phyloP scores from a whole-genome alignment of 2,797 vertebrate genomes.

The Mallotus villosus region DNA sequence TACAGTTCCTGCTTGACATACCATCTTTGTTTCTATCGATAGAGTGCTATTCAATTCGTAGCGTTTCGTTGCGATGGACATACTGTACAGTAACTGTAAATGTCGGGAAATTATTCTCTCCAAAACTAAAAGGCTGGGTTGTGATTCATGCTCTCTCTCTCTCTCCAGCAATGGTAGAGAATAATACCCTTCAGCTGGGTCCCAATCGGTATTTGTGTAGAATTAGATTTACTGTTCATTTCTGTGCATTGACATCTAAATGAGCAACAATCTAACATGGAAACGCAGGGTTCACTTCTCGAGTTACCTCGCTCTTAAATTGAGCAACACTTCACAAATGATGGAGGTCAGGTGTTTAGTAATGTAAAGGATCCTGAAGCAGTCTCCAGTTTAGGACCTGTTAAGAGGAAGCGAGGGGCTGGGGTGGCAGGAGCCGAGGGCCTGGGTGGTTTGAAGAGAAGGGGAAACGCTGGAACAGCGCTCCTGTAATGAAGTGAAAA shows the following conservation, averaged over 20 bases:
- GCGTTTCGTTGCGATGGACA: too few species aligned
- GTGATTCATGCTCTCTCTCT: background rate
- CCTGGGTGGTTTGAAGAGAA: slow-evolving; percentile 74
- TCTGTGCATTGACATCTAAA: slow-evolving; percentile 30
- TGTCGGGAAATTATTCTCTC: too few species aligned
- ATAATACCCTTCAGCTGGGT: background rate
- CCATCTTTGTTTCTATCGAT: too few species aligned
- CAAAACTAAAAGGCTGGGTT: background rate
- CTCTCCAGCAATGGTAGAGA: background rate
- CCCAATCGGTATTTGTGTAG: background rate
- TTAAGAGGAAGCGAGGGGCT: slow-evolving; percentile 65
- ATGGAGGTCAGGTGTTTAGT: slow-evolving; percentile 49
- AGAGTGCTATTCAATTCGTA: too few species aligned
- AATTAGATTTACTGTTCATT: background rate
- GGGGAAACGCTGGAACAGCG: slow-evolving; percentile 69
- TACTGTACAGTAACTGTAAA: too few species aligned
- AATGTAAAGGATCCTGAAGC: slow-evolving; percentile 63
- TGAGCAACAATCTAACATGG: slow-evolving; percentile 22
- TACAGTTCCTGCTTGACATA: too few species aligned
- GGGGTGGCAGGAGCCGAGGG: slow-evolving; percentile 70
- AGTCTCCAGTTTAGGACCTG: slow-evolving; percentile 4
- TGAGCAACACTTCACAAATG: slow-evolving; percentile 41
- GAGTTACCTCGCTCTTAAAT: slow-evolving; percentile 40
- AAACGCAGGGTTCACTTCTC: slow-evolving; percentile 41
- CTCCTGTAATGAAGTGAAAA: slow-evolving; percentile 78